Evolutionary conservation across 2,113 vertebrate species (phyloP), one percentile per base, ranked within the genome.

Genomic region (Machaerirhynchus nigripectus): DNA sequence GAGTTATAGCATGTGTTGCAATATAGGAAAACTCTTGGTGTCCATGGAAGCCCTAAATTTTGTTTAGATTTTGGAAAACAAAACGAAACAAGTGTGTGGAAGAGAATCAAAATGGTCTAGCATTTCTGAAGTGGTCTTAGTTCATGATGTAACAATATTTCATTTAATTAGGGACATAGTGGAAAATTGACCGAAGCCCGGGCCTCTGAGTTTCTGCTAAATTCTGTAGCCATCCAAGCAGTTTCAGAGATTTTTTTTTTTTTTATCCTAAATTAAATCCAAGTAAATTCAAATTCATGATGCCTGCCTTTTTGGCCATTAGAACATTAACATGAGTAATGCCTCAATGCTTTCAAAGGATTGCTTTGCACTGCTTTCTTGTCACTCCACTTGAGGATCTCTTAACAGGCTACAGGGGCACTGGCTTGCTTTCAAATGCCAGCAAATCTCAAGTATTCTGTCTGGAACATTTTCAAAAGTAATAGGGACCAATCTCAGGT

Each of bases 81-180:
- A 77, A 63, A 24, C 0, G 0, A 13, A 21, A 56, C 6, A 75
- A 37, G 3, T 42, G 7, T 27, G 10, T 40, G 13, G 31, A 87
- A 84, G 20, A 39, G 12, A 63, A 10, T 13, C 22, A 74, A 78
- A 94, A 65, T 21, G 14, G 11, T 27, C 26, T 67, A n/a, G 20
- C 9, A 33, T 87, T 84, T 81, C 50, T 70, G 21, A 78, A 87
- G 61, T 15, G 10, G 10, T 28, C n/a, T 42, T 37, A 44, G n/a
- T 53, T 50, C 1, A 6, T 67, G 28, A 26, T 46, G 15, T 50
- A 79, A 67, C 5, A 70, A 11, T 65, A 70, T 44, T 89, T 80
- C 7, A 26, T 67, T 84, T 78, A 63, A 50, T 59, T 30, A 50
- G 23, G 14, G 16, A 26, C 7, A 12, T n/a, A 42, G 27, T 85